Evolutionary conservation across 2,113 vertebrate genomes (phyloP), one percentile per base, ranked within the genome.

Genomic region (Sorex araneus): DNA sequence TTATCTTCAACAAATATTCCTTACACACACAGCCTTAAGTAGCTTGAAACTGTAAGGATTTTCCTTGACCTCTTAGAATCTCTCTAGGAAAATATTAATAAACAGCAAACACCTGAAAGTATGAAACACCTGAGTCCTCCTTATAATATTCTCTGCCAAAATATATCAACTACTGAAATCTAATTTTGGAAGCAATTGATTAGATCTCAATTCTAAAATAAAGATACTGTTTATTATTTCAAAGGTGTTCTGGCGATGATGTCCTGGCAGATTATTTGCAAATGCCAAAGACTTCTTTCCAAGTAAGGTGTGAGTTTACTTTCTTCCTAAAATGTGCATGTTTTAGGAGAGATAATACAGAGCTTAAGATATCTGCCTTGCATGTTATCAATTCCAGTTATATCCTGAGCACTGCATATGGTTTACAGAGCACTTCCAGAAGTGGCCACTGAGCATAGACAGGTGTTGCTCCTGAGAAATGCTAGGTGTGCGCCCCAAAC

Each of bases 161-260:
- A 85, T 6, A 63, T 91, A 43, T 93, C 45, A 50, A 82, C 40
- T 81, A 64, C 5, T 50, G 10, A 89, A 64, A 4, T 73, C 73
- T 66, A 60, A 91, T 19, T 82, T 74, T 83, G 8, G 27, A 81
- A 64, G 8, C 36, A 81, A 69, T 27, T 88, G 23, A 40, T 32
- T 15, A 63, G 2, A 43, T 32, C 11, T 71, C 36, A 89, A 70
- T 30, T 79, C 50, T 50, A 70, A 66, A 77, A 60, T 76, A 63
- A 92, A 90, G 19, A 57, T 50, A 7, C 4, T 74, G 18, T 63
- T 15, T 25, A 18, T 70, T 45, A 66, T 28, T 76, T 79, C 19
- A 71, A 80, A 93, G 23, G 25, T 2, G 45, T 27, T n/a, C 13
- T 32, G 34, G 12, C 8, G 1, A 12, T 57, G 2, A 76, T 50